Percentiles rank a stretch among this genome's conserved stretches.
phyloP scores from a whole-genome alignment of 2,797 vertebrate genomes.

The Cryptoblepharus egeriae region DNA sequence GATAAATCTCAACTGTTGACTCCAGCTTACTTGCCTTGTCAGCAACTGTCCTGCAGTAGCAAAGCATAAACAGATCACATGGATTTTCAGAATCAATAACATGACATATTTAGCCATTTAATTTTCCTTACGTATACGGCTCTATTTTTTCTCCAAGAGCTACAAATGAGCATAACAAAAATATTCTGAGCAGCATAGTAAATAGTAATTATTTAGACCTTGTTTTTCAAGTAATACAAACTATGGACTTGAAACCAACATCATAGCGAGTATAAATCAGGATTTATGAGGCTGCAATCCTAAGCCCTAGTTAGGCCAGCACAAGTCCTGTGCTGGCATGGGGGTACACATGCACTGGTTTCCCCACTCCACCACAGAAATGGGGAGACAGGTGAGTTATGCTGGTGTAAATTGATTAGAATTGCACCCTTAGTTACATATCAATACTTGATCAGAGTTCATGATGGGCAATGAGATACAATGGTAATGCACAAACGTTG shows the following conservation, averaged over 20 bases:
- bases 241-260: no score
- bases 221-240: constrained; percentile 8
- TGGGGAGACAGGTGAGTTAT: no score
- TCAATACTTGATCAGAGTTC: not conserved
- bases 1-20: constrained; percentile 91
- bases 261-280: no score
- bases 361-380: no score
- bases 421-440: not conserved
- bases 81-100: not conserved
- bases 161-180: not conserved
- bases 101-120: not conserved
- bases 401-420: no score
- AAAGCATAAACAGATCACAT: not conserved
- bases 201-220: not conserved
- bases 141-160: not conserved
- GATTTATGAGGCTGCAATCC: no score
- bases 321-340: no score
- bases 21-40: constrained; percentile 95
- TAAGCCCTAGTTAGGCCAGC: no score
- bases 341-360: no score
- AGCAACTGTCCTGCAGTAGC: constrained; percentile 81
- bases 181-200: not conserved
- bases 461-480: not conserved
- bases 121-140: not conserved
- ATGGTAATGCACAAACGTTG: no score